phyloP scores from a whole-genome alignment of 2,888 invertebrate species.

The Andrena chrysosceles region DNA sequence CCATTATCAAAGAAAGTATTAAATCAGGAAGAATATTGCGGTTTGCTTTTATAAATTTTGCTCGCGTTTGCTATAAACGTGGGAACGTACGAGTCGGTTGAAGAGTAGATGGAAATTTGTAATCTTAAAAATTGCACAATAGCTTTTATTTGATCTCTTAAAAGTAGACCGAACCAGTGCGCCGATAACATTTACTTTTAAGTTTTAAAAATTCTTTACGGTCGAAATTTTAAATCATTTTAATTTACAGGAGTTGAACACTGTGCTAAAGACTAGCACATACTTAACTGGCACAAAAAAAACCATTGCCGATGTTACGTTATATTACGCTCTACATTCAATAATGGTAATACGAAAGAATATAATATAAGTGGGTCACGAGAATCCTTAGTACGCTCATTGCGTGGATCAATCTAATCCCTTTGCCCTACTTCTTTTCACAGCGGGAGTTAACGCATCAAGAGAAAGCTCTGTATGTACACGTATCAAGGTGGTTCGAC shows the following conservation, averaged over 20 bases:
- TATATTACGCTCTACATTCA: conserved; percentile 89
- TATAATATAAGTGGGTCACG: conserved; percentile 24
- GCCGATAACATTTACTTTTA: too few relatives aligned
- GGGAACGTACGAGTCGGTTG: too few relatives aligned
- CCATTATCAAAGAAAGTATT: too few relatives aligned
- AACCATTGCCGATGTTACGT: conserved; percentile 90
- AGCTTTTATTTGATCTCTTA: too few relatives aligned
- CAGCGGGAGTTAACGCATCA: conserved; percentile 88
- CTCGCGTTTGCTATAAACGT: too few relatives aligned
- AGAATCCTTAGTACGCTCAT: conserved; percentile 65
- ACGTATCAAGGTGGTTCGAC: conserved; percentile 92
- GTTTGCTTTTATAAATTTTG: too few relatives aligned
- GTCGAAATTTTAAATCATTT: too few relatives aligned
- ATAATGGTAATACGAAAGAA: conserved; percentile 87
- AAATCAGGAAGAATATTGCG: too few relatives aligned
- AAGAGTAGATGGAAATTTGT: too few relatives aligned
- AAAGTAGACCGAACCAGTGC: too few relatives aligned
- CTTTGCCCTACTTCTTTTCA: conserved; percentile 77
- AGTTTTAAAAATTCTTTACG: too few relatives aligned
- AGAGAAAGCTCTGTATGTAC: conserved; percentile 89
- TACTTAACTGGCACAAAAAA: conserved; percentile 87
- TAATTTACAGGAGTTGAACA: conserved; percentile 87
- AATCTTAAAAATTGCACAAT: too few relatives aligned
- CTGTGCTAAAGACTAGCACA: conserved; percentile 85
- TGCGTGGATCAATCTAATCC: conserved; percentile 70